These are phyloP conservation scores for Lithobates pipiens DNA, from an alignment of 2,797 vertebrate genomes.

Conservation along the genomic window DNA sequence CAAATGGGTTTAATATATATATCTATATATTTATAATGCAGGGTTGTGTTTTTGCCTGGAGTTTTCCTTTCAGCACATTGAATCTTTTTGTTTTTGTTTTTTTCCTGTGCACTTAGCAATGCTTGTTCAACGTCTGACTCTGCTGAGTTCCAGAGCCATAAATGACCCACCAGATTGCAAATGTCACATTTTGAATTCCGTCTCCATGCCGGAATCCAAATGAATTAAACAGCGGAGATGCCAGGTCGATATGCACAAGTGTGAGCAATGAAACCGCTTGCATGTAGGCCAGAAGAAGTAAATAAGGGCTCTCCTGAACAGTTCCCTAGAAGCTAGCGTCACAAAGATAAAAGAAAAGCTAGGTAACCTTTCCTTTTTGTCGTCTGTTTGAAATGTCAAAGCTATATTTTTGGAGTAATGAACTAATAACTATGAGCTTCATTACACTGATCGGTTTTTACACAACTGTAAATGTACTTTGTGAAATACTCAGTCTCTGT, in stretches of 20 bases:
- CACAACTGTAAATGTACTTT: neutral
- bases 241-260: conserved; percentile 78
- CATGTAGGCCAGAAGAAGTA: conserved; percentile 74
- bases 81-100: neutral
- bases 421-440: conserved; percentile 68
- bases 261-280: conserved; percentile 68
- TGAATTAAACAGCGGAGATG: conserved; percentile 81
- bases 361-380: conserved; percentile 77
- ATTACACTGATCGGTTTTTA: conserved; percentile 56
- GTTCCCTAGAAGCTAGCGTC: conserved; percentile 66
- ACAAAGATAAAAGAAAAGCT: conserved; percentile 68
- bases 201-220: conserved; percentile 76
- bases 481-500: neutral
- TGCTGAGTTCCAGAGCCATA: conserved; percentile 73
- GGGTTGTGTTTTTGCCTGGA: neutral
- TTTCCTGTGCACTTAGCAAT: neutral
- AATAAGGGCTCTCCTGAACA: conserved; percentile 70
- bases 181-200: conserved; percentile 83
- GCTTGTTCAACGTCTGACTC: conserved; percentile 67
- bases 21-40: neutral
- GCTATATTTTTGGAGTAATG: conserved; percentile 71
- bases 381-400: conserved; percentile 74
- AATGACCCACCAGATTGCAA: conserved; percentile 79
- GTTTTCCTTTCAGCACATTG: neutral
- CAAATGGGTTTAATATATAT: neutral